Conservation (phyloP, 2,113 vertebrate species). For the Aptenodytes patagonicus region DNA sequence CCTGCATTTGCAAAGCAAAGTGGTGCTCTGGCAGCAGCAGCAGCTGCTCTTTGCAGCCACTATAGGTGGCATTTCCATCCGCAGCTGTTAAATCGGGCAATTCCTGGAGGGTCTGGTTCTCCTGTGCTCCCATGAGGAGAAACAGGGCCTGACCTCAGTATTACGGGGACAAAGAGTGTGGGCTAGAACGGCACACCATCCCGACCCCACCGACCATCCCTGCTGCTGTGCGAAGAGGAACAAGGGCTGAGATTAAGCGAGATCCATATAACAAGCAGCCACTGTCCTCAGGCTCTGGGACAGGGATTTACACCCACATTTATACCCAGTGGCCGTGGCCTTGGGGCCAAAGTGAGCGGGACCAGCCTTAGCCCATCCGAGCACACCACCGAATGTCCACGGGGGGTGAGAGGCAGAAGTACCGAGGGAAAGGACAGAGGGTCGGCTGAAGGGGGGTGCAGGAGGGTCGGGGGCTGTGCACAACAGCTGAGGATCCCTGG, state of each 20-base stretch:
- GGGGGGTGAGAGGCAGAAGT: accelerated
- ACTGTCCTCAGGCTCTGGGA: background rate
- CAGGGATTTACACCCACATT: background rate
- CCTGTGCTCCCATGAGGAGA: background rate
- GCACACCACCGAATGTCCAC: accelerated
- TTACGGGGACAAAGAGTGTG: background rate
- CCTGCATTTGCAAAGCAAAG: background rate
- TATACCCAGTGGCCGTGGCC: background rate
- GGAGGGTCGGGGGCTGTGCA: background rate
- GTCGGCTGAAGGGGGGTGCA: background rate
- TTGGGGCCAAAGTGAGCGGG: background rate
- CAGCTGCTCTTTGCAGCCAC: background rate
- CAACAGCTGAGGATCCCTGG: background rate
- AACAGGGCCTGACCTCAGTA: background rate
- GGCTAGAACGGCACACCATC: background rate
- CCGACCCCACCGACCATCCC: accelerated
- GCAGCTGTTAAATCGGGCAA: background rate
- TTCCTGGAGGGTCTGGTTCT: background rate
- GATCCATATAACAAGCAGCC: background rate
- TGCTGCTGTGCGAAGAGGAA: background rate
- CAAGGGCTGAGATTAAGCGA: background rate
- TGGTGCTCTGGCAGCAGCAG: background rate
- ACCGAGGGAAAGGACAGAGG: accelerated
- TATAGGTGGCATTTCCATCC: background rate
- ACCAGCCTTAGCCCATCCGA: background rate